Percentiles rank a stretch among this genome's conserved stretches.
Conservation (phyloP, 1,140 invertebrate species). For the Augochlora pura region DNA sequence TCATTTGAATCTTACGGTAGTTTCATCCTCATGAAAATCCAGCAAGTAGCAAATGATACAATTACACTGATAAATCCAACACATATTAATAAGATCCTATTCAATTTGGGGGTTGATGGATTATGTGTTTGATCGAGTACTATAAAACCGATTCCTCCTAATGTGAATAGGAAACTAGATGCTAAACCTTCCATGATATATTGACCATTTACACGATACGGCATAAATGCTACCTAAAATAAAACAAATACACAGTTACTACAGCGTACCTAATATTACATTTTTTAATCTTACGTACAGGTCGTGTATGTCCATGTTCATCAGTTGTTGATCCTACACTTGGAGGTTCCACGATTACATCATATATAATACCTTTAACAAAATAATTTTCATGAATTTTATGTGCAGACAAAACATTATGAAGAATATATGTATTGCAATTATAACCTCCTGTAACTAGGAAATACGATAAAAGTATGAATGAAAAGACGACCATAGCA, state of each 20-base stretch:
- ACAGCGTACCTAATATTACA: neutral
- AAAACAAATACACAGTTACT: neutral
- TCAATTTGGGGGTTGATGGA: slow-evolving; percentile 94
- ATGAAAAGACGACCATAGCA: slow-evolving; percentile 94
- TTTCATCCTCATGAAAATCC: slow-evolving; percentile 99
- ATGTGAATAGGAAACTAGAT: slow-evolving; percentile 96
- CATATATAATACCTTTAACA: slow-evolving; percentile 96
- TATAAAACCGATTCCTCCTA: slow-evolving; percentile 97
- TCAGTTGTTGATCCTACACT: slow-evolving; percentile 98
- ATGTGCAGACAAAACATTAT: slow-evolving; percentile 1
- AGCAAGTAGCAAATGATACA: slow-evolving; percentile 97
- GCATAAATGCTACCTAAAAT: slow-evolving; percentile 96
- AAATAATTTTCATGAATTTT: slow-evolving; percentile 1
- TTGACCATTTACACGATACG: slow-evolving; percentile 98
- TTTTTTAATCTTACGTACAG: slow-evolving; percentile 82
- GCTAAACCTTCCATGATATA: slow-evolving; percentile 99
- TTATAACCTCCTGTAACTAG: slow-evolving; percentile 96
- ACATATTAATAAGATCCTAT: slow-evolving; percentile 93
- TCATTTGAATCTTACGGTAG: slow-evolving; percentile 85
- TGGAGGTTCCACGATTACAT: slow-evolving; percentile 98
- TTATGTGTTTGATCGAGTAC: slow-evolving; percentile 97
- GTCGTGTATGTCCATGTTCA: slow-evolving; percentile 96
- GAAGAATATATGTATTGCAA: slow-evolving; percentile 30
- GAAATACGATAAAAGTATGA: slow-evolving; percentile 97
- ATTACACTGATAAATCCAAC: slow-evolving; percentile 96